Evolutionary conservation across 2,888 invertebrate genomes (phyloP).

Genomic region (Plemyria rubiginata): DNA sequence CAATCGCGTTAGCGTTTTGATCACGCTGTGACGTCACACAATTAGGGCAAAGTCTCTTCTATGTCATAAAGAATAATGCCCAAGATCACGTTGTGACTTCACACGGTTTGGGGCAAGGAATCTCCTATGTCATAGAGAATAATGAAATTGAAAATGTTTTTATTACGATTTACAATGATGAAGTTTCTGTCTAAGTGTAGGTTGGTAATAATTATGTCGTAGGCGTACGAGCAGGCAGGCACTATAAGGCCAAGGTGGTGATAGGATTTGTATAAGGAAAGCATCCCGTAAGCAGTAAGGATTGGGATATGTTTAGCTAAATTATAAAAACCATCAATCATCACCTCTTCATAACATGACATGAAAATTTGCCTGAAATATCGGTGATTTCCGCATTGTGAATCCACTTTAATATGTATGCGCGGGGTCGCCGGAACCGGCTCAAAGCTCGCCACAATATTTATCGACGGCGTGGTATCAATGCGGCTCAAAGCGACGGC

Average conservation of each 20-base stretch:
- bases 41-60: too few relatives aligned
- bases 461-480: conserved; percentile 81
- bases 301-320: not conserved
- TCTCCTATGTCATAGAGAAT: too few relatives aligned
- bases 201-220: too few relatives aligned
- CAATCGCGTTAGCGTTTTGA: too few relatives aligned
- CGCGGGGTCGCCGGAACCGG: conserved; percentile 43
- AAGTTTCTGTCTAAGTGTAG: not conserved
- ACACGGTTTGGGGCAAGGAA: too few relatives aligned
- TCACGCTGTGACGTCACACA: too few relatives aligned
- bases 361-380: not conserved
- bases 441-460: conserved; percentile 82
- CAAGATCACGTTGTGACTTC: too few relatives aligned
- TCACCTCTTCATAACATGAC: not conserved
- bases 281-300: too few relatives aligned
- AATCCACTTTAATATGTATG: conserved; percentile 36
- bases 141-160: too few relatives aligned
- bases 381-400: conserved; percentile 16
- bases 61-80: too few relatives aligned
- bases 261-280: too few relatives aligned
- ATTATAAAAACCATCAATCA: not conserved
- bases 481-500: conserved; percentile 77
- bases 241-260: too few relatives aligned
- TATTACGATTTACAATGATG: not conserved
- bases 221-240: not conserved